Conservation (phyloP, 2,888 invertebrate species). For the Dryomyza anilis region DNA sequence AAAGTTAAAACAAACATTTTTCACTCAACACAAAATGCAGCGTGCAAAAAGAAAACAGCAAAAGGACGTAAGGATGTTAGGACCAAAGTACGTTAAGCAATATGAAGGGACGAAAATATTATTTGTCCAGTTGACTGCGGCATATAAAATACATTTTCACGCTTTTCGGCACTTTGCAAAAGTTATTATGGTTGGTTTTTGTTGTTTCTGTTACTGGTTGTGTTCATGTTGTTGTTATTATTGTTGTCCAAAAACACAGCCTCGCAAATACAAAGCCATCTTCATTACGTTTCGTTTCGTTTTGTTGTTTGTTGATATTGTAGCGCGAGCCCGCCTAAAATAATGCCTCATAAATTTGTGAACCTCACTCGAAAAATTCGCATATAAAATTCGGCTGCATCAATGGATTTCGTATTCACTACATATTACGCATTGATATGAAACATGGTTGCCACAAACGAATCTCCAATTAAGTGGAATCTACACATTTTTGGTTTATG, state of each 20-base stretch:
- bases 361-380: neutral
- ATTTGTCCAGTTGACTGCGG: slow-evolving; percentile 13
- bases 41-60: neutral
- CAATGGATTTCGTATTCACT: neutral
- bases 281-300: neutral
- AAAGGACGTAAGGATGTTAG: neutral
- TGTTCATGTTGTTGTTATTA: neutral
- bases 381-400: neutral
- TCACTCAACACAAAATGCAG: slow-evolving; percentile 22
- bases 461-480: no score
- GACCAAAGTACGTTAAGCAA: neutral
- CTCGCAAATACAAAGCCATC: no score
- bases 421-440: neutral
- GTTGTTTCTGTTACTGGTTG: neutral
- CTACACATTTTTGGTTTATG: no score
- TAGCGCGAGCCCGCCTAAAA: no score
- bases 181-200: no score
- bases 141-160: slow-evolving; percentile 13
- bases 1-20: slow-evolving; percentile 36
- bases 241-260: slow-evolving; percentile 1
- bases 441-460: no score
- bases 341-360: slow-evolving; percentile 21
- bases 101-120: neutral
- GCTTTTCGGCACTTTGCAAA: no score
- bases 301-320: no score